Conservation (phyloP, 2,113 vertebrate species). For the Crocuta crocuta region DNA sequence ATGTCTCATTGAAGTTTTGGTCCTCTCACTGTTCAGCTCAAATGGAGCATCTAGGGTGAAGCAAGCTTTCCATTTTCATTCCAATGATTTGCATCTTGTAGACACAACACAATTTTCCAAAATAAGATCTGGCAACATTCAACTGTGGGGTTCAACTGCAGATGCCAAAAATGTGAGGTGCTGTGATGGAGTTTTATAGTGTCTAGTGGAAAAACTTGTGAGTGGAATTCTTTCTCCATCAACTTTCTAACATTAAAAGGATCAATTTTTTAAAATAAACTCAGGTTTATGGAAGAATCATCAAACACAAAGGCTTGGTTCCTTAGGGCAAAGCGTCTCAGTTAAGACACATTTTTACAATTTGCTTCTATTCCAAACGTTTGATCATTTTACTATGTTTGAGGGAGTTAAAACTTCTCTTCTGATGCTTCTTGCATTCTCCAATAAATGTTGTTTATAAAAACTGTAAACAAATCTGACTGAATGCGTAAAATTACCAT, state of each 20-base stretch:
- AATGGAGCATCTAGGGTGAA: neutral
- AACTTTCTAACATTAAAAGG: constrained; percentile 63
- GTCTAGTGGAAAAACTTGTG: constrained; percentile 61
- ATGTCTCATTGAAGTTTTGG: neutral
- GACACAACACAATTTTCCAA: constrained; percentile 46
- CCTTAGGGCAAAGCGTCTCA: constrained; percentile 37
- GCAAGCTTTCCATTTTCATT: constrained; percentile 2
- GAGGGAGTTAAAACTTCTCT: constrained; percentile 80
- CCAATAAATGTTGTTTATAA: constrained; percentile 85
- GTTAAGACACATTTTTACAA: constrained; percentile 66
- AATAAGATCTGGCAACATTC: constrained; percentile 52
- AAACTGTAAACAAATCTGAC: constrained; percentile 77
- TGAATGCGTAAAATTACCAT: constrained; percentile 75
- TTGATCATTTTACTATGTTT: constrained; percentile 82
- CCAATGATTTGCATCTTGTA: constrained; percentile 1
- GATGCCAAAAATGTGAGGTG: constrained; percentile 66
- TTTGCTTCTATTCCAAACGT: constrained; percentile 73
- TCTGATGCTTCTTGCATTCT: constrained; percentile 75
- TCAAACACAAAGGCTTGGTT: neutral
- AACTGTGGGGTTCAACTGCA: neutral
- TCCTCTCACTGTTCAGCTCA: neutral
- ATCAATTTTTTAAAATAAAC: constrained; percentile 74
- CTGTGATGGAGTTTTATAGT: constrained; percentile 60
- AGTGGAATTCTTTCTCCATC: constrained; percentile 63
- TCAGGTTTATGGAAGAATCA: constrained; percentile 37